Percentiles rank a stretch among this genome's conserved stretches.
Conservation (phyloP, 2,113 vertebrate genomes). For the Larimichthys polyactis region DNA sequence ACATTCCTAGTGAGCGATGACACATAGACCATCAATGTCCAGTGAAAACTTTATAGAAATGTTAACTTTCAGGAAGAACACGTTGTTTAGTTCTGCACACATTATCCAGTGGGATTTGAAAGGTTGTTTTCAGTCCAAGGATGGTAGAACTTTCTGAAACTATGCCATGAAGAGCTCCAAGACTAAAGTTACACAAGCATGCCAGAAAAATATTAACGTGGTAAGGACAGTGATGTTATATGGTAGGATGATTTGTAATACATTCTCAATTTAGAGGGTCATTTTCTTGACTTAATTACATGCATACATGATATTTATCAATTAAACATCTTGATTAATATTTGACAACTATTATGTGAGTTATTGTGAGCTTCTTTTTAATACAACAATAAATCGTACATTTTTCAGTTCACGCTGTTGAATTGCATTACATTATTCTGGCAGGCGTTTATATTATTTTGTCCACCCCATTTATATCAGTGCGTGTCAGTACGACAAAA, state of each 20-base stretch:
- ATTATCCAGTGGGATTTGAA: background rate
- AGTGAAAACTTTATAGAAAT: conserved; percentile 29
- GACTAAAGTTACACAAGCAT: background rate
- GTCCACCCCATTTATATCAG: background rate
- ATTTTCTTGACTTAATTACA: background rate
- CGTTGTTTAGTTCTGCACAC: conserved; percentile 6
- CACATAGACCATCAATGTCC: background rate
- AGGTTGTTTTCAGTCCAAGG: conserved; percentile 13
- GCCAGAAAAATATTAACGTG: background rate
- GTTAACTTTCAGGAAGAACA: conserved; percentile 5
- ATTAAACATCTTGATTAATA: background rate
- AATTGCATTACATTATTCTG: too few relatives aligned
- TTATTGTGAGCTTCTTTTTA: background rate
- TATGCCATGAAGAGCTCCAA: background rate
- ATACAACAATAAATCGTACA: too few relatives aligned
- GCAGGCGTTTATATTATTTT: too few relatives aligned
- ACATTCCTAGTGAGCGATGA: background rate
- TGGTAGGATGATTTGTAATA: background rate
- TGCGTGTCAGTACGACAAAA: too few relatives aligned
- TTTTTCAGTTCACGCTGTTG: too few relatives aligned
- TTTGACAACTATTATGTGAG: background rate
- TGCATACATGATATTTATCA: background rate
- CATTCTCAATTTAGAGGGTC: background rate
- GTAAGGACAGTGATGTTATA: too few relatives aligned
- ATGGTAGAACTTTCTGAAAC: background rate